These are phyloP conservation scores for Brevimyrus niger DNA, from an alignment of 2,113 vertebrate species.

Conservation along the genomic window DNA sequence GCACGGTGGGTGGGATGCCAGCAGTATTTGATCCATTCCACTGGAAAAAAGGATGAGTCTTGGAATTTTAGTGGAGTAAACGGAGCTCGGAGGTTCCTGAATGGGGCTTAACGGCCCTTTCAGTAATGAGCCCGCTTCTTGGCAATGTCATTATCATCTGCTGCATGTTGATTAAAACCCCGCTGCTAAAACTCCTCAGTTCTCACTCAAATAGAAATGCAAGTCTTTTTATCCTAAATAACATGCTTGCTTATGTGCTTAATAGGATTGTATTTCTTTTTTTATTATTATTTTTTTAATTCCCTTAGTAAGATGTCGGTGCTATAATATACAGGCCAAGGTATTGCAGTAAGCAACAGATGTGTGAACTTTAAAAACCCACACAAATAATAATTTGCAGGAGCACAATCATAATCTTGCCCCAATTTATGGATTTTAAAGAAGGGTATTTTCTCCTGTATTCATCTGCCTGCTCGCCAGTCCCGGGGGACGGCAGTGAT, in stretches of 20 bases:
- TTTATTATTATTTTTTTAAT: background rate
- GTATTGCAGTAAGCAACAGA: background rate
- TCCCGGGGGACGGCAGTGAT: background rate
- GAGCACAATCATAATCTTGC: background rate
- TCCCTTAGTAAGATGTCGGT: background rate
- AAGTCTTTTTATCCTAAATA: background rate
- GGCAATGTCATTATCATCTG: background rate
- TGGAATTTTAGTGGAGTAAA: background rate
- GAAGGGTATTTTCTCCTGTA: background rate
- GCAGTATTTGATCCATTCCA: background rate
- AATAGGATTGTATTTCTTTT: background rate
- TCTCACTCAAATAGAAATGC: background rate
- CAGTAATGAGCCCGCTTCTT: background rate
- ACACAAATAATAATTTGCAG: background rate
- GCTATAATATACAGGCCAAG: constrained; percentile 12
- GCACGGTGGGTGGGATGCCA: background rate
- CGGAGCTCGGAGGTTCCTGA: background rate
- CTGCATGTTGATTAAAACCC: background rate
- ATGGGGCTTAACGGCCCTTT: background rate
- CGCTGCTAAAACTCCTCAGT: background rate
- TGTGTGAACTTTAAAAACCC: background rate
- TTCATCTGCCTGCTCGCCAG: background rate
- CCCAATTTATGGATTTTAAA: background rate
- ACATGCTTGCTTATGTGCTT: background rate
- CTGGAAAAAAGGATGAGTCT: background rate